Evolutionary conservation across 2,797 vertebrate species (phyloP).

Genomic region (Caiman crocodilus): DNA sequence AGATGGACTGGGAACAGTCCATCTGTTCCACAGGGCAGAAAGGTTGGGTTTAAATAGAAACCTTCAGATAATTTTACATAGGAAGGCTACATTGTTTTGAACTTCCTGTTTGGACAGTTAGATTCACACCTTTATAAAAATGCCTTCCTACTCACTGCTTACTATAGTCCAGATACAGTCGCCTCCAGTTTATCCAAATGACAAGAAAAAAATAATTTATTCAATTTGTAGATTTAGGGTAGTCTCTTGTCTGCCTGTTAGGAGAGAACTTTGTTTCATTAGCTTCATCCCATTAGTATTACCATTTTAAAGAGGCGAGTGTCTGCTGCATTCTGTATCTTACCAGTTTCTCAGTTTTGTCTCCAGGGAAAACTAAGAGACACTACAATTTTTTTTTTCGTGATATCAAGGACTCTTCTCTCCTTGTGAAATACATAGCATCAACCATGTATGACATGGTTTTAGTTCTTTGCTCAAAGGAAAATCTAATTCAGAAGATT

Average conservation of each 20-base stretch:
- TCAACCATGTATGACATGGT: slow-evolving; percentile 4
- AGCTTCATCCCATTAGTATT: neutral
- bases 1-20: no score
- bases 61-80: neutral
- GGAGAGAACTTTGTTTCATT: neutral
- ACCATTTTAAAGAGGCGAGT: neutral
- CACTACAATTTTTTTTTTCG: neutral
- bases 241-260: neutral
- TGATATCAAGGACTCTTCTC: neutral
- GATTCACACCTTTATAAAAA: neutral
- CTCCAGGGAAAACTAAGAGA: neutral
- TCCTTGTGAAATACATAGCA: neutral
- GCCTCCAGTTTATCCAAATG: slow-evolving; percentile 5
- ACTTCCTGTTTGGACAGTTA: rapidly evolving
- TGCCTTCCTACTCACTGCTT: neutral
- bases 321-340: neutral
- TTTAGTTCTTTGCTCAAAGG: no score
- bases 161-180: neutral
- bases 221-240: neutral
- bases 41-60: neutral
- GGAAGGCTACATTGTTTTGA: neutral
- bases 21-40: neutral
- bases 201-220: slow-evolving; percentile 7
- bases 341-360: neutral
- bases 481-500: slow-evolving; percentile 29